A percentile compares a stretch with the other conserved stretches of the same genome.
These are phyloP conservation scores for Pangasius macronema DNA, from an alignment of 2,797 vertebrate genomes.

Conservation along the genomic window DNA sequence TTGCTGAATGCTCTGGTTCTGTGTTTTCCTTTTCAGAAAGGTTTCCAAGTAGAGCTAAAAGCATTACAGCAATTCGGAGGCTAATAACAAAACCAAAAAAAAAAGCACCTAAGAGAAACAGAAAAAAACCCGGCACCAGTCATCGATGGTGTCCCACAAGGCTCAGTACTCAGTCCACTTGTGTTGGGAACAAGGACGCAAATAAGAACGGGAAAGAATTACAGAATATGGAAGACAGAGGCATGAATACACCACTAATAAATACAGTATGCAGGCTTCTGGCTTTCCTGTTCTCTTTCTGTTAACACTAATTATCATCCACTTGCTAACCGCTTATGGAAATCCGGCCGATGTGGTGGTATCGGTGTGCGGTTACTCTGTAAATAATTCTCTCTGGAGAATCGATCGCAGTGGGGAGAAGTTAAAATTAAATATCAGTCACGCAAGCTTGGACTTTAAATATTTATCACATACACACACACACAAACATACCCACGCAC, in stretches of 20 bases:
- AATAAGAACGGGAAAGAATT: not conserved
- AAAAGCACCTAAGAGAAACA: not conserved
- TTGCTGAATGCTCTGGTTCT: no score
- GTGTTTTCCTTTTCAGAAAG: not conserved
- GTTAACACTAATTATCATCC: constrained; percentile 30
- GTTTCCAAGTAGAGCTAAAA: not conserved
- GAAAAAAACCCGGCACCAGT: not conserved
- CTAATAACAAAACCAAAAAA: not conserved
- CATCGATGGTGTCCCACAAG: not conserved
- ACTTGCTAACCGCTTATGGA: not conserved
- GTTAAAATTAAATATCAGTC: constrained; percentile 29
- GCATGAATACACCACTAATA: not conserved
- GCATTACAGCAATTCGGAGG: not conserved
- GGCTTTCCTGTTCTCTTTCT: not conserved
- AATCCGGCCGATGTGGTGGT: not conserved
- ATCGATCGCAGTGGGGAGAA: not conserved
- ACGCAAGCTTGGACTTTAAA: constrained; percentile 16
- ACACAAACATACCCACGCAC: not conserved
- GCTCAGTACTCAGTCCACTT: not conserved
- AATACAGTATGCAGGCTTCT: not conserved
- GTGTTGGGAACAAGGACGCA: not conserved
- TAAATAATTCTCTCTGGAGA: constrained; percentile 19
- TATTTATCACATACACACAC: not conserved
- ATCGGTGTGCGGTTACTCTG: not conserved
- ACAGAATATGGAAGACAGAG: not conserved